Percentiles rank a stretch among this genome's conserved stretches.
Evolutionary conservation across 2,113 vertebrate genomes (phyloP).

Genomic region (Eptesicus fuscus): DNA sequence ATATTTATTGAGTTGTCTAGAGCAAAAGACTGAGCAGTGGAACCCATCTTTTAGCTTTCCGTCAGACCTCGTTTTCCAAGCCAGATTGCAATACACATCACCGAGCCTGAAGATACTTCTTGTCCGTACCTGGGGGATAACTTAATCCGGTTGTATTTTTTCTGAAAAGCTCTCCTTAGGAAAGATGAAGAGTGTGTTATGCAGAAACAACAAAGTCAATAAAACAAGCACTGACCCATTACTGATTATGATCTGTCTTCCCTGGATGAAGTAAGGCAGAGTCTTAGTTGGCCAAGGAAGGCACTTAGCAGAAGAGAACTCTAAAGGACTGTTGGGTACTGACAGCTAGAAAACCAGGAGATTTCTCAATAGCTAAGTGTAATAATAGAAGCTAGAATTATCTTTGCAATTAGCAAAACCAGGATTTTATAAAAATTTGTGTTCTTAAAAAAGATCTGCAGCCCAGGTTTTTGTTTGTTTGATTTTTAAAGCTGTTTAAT

Average conservation of each 20-base stretch:
- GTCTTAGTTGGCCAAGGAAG: not conserved
- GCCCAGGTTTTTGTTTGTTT: not conserved
- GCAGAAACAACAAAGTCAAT: not conserved
- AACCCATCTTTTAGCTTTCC: not conserved
- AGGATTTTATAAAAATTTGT: not conserved
- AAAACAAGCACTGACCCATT: not conserved
- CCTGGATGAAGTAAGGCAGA: not conserved
- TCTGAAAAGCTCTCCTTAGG: conserved; percentile 7
- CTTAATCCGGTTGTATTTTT: not conserved
- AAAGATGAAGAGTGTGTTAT: conserved; percentile 6
- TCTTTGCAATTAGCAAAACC: not conserved
- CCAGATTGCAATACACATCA: not conserved
- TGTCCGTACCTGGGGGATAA: not conserved
- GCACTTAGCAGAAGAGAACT: not conserved
- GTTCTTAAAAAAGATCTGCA: not conserved
- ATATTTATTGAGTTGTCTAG: not conserved
- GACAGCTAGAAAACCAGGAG: not conserved
- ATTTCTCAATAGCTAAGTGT: not conserved
- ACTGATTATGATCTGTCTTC: conserved; percentile 16
- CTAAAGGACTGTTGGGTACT: not conserved
- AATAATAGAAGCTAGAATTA: not conserved
- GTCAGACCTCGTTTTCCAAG: not conserved
- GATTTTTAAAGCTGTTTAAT: not conserved
- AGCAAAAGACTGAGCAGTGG: not conserved
- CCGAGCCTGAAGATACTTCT: not conserved